Percentiles rank a stretch among this genome's conserved stretches.
phyloP scores from a whole-genome alignment of 2,113 vertebrate species.

The Platycercus adscitus region DNA sequence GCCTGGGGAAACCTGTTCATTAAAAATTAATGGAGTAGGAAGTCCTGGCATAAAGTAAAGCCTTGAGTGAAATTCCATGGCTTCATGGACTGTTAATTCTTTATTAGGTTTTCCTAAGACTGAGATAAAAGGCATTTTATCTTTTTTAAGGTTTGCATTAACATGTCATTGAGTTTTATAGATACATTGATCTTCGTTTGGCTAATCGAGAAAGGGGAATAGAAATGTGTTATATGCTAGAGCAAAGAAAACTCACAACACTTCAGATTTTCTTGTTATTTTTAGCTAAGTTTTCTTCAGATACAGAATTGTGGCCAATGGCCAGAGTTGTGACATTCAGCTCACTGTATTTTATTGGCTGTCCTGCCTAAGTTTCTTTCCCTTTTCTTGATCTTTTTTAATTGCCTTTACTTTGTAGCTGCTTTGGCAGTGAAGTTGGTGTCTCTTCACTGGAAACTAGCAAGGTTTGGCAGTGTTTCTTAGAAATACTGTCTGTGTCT shows the following conservation, averaged over 20 bases:
- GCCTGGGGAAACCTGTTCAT: conserved; percentile 53
- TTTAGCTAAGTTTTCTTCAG: background rate
- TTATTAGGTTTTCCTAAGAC: conserved; percentile 80
- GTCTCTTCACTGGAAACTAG: background rate
- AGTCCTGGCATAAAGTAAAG: conserved; percentile 69
- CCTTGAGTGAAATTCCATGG: conserved; percentile 72
- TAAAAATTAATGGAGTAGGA: conserved; percentile 75
- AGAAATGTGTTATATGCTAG: conserved; percentile 48
- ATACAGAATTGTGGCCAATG: background rate
- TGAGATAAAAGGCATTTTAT: conserved; percentile 76
- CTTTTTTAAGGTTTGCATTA: conserved; percentile 77
- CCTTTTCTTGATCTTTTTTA: background rate
- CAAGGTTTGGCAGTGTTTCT: background rate
- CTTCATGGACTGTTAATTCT: conserved; percentile 79
- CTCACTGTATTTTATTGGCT: background rate
- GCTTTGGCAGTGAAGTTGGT: conserved; percentile 4
- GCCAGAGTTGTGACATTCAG: background rate
- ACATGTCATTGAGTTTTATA: conserved; percentile 73
- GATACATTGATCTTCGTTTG: conserved; percentile 75
- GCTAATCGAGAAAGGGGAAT: conserved; percentile 59
- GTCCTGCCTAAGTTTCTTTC: background rate
- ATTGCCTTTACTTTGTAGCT: background rate
- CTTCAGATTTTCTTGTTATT: conserved; percentile 9
- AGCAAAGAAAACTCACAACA: conserved; percentile 42
- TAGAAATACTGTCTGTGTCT: background rate